Base-by-base conservation (phyloP, 1,140 invertebrate genomes). In the Calliopsis andreniformis region DNA sequence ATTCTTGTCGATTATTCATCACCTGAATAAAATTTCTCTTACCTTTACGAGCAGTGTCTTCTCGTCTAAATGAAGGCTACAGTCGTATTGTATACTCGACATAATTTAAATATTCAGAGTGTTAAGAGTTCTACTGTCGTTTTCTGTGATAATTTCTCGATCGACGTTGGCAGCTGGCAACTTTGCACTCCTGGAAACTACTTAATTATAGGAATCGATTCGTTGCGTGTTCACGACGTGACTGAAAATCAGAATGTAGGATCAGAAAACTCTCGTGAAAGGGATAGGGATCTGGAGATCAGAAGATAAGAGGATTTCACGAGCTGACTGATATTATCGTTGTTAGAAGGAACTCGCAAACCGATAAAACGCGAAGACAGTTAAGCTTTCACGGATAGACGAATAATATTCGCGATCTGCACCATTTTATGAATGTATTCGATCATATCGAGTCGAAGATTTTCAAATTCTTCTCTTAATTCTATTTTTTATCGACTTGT, bases 221-320 rank as follows among this genome's bases (percentile, higher is more conserved):
- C 35, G 28, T 73, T 66, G 23, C 49, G 16, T 70, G 55, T 59
- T 70, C 67, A 28, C 28, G 28, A 70, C 67, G 70, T 73, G 70
- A 73, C 70, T 73, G 49, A 73, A 66, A 64, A 73, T 55, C 49
- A 64, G 18, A 51, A 73, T 55, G 49, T 1, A n/a, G 70, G 70
- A 63, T 73, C 51, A 73, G 61, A 53, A 73, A 73, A 53, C 35
- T 63, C 23, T 30, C 14, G n/a, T 2, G 59, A 8, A 20, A 23
- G 25, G 47, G 32, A 63, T 42, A 42, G 6, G 1, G 23, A 20
- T 55, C 35, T 25, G 16, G 23, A 32, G 61, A 72, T 42, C 28
- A 16, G 7, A 12, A 72, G 58, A 73, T 64, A 43, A 73, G 6
- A 66, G 39, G 45, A 64, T 64, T 32, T 43, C 61, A n/a, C n/a